A percentile compares a stretch with the other conserved stretches of the same genome.
Evolutionary conservation across 2,797 vertebrate species (phyloP).

Genomic region (Picus viridis): DNA sequence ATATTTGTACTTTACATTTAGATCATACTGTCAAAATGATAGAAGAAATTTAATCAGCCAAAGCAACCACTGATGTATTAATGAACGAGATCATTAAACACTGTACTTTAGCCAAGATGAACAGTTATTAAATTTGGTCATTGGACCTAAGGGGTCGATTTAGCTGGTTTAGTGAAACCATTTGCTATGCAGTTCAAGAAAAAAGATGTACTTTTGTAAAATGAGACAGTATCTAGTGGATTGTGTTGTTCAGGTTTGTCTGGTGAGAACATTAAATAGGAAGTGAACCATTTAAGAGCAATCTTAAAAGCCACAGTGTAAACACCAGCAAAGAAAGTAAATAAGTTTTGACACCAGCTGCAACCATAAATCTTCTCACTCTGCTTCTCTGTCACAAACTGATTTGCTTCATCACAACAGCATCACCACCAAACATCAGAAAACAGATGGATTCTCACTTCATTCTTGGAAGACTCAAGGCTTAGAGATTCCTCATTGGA

Average conservation of each 20-base stretch:
- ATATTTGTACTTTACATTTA: slow-evolving; percentile 59
- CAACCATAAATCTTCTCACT: not conserved
- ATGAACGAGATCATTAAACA: slow-evolving; percentile 63
- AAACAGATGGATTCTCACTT: not conserved
- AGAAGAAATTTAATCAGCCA: slow-evolving; percentile 65
- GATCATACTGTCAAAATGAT: slow-evolving; percentile 59
- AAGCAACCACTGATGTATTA: slow-evolving; percentile 61
- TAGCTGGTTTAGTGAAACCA: slow-evolving; percentile 54
- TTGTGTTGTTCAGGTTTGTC: not conserved
- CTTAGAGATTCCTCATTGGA: not conserved
- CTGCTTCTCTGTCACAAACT: not conserved
- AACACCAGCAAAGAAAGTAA: not conserved
- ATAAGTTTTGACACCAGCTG: not conserved
- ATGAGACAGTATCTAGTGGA: not conserved
- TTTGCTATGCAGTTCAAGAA: slow-evolving; percentile 30
- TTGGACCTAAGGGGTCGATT: slow-evolving; percentile 59
- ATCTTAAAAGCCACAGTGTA: not conserved
- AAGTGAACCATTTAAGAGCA: not conserved
- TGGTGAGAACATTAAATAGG: slow-evolving; percentile 3
- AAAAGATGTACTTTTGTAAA: slow-evolving; percentile 21
- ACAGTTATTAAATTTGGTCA: slow-evolving; percentile 63
- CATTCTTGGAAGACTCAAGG: not conserved
- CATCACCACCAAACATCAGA: not conserved
- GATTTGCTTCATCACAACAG: not conserved
- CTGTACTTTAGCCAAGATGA: slow-evolving; percentile 57